phyloP scores from a whole-genome alignment of 2,113 vertebrate genomes.

The Ammodytes dubius region DNA sequence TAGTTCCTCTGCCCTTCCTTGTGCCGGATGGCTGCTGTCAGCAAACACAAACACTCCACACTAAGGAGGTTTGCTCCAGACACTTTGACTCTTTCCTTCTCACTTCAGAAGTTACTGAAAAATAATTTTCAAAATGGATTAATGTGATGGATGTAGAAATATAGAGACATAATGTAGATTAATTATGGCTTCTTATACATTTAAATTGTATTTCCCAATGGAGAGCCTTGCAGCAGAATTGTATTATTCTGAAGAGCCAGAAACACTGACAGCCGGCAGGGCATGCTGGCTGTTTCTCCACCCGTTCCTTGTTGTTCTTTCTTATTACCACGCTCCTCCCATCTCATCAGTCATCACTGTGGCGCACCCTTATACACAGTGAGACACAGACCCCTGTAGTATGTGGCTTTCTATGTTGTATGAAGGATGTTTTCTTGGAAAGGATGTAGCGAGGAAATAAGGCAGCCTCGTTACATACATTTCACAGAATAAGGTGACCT shows the following conservation, averaged over 20 bases:
- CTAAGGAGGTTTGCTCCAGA: slow-evolving; percentile 28
- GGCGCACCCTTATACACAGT: slow-evolving; percentile 63
- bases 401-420: slow-evolving; percentile 32
- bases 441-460: slow-evolving; percentile 62
- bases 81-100: slow-evolving; percentile 20
- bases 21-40: slow-evolving; percentile 49
- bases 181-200: slow-evolving; percentile 34
- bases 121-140: not conserved
- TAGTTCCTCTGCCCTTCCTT: not conserved
- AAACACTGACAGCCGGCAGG: slow-evolving; percentile 39
- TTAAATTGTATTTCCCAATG: slow-evolving; percentile 26
- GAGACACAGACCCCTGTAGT: slow-evolving; percentile 54
- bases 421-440: slow-evolving; percentile 35
- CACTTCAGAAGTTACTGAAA: not conserved
- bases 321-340: slow-evolving; percentile 70
- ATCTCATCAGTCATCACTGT: slow-evolving; percentile 54
- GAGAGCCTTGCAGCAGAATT: slow-evolving; percentile 32
- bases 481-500: slow-evolving; percentile 61
- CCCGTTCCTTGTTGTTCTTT: slow-evolving; percentile 65
- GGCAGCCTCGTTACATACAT: slow-evolving; percentile 72
- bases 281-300: slow-evolving; percentile 47
- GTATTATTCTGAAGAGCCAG: slow-evolving; percentile 39
- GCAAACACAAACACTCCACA: slow-evolving; percentile 37
- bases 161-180: slow-evolving; percentile 6
- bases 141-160: not conserved